Evolutionary conservation across 2,888 invertebrate species (phyloP).

Genomic region (Rhagonycha fulva): DNA sequence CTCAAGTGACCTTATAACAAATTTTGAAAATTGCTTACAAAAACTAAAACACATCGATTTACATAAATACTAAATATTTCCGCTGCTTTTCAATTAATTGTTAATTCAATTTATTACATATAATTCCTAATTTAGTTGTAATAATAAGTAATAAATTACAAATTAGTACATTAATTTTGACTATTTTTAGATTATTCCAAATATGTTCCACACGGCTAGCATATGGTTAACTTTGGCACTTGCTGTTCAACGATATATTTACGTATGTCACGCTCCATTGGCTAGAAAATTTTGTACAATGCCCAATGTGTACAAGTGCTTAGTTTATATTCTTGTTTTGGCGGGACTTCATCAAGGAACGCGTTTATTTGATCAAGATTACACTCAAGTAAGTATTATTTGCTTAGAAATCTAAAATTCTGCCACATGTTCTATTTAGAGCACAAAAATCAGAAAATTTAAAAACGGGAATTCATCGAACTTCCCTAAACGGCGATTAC

Average conservation of each 20-base stretch:
- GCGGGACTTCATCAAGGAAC: slow-evolving; percentile 84
- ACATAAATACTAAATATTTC: no score
- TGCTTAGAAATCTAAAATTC: neutral
- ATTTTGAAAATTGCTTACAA: no score
- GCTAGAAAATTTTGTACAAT: slow-evolving; percentile 81
- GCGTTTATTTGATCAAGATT: slow-evolving; percentile 76
- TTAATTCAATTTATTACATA: no score
- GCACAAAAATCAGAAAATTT: no score
- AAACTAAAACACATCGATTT: no score
- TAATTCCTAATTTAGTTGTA: no score
- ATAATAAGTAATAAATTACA: no score
- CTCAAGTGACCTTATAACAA: no score
- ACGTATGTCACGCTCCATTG: slow-evolving; percentile 89
- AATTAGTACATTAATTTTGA: neutral
- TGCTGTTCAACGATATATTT: slow-evolving; percentile 92
- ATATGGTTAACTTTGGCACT: slow-evolving; percentile 91
- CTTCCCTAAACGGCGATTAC: no score
- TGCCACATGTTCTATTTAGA: no score
- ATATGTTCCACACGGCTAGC: slow-evolving; percentile 91
- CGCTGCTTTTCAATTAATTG: no score
- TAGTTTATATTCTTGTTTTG: slow-evolving; percentile 75
- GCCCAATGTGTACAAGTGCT: slow-evolving; percentile 77
- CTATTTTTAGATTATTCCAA: slow-evolving; percentile 69
- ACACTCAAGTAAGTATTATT: slow-evolving; percentile 48
- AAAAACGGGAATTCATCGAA: no score